Evolutionary conservation across 2,888 invertebrate genomes (phyloP).

Genomic region (Amiota communis): DNA sequence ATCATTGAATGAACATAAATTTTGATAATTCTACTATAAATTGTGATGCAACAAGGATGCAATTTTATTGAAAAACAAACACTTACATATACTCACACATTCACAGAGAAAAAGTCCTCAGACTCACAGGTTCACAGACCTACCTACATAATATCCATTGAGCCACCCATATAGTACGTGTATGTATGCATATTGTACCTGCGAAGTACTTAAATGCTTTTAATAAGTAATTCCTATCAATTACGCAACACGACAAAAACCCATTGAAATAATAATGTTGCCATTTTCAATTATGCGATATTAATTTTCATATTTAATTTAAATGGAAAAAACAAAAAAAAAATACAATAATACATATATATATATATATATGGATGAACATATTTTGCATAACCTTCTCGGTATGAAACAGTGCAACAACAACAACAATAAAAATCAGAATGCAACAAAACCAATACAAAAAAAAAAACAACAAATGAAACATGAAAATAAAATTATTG

Average conservation of each 20-base stretch:
- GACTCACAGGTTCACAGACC: no score
- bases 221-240: neutral
- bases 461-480: conserved; percentile 35
- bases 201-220: conserved; percentile 15
- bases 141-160: no score
- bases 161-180: no score
- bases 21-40: no score
- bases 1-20: no score
- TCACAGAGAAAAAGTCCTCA: no score
- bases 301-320: conserved; percentile 68
- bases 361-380: no score
- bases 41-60: no score
- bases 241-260: neutral
- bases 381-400: no score
- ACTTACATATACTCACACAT: no score
- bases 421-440: neutral
- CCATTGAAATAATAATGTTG: conserved; percentile 2
- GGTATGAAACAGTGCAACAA: neutral
- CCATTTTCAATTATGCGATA: conserved; percentile 54
- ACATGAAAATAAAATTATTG: conserved; percentile 40
- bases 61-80: no score
- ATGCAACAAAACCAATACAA: conserved; percentile 5
- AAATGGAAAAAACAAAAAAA: conserved; percentile 55
- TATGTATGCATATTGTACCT: no score
- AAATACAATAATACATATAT: neutral